Percentiles rank a stretch among this genome's conserved stretches.
These are phyloP conservation scores for Callosobruchus maculatus DNA, from an alignment of 2,888 invertebrate genomes.

Conservation along the genomic window DNA sequence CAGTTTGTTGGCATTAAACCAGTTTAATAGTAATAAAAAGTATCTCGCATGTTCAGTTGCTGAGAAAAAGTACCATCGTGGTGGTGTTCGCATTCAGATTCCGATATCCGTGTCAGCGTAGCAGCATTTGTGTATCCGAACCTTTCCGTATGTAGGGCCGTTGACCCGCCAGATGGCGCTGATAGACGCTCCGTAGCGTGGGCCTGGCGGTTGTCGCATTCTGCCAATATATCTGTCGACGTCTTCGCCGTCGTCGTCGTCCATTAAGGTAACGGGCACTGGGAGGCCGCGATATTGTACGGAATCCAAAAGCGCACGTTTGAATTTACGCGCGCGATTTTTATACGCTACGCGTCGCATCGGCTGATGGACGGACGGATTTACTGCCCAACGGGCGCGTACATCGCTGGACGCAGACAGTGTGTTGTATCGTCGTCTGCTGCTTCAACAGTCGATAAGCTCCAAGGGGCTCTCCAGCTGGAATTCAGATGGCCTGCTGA, in stretches of 20 bases:
- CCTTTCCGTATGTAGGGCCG: slow-evolving; percentile 17
- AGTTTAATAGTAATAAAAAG: no score
- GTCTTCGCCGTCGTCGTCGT: not conserved
- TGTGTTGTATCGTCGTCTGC: not conserved
- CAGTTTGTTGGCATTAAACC: no score
- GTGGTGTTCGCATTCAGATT: no score
- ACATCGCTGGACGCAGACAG: not conserved
- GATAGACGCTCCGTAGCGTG: slow-evolving; percentile 37
- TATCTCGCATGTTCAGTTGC: no score
- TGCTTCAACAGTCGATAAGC: not conserved
- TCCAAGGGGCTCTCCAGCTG: not conserved
- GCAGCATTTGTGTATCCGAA: no score
- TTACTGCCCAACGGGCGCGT: not conserved
- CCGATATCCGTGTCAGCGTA: no score
- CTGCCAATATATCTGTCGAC: slow-evolving; percentile 20
- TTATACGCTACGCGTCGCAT: not conserved
- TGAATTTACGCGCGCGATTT: not conserved
- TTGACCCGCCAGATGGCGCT: slow-evolving; percentile 42
- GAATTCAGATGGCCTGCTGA: not conserved
- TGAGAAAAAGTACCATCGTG: no score
- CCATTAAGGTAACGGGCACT: slow-evolving; percentile 5
- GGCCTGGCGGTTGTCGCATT: slow-evolving; percentile 38
- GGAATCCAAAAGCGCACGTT: not conserved
- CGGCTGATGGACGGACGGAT: not conserved
- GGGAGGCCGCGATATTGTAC: not conserved